Evolutionary conservation across 2,113 vertebrate genomes (phyloP), one percentile per base, ranked within the genome.

Genomic region (Podocnemis expansa): DNA sequence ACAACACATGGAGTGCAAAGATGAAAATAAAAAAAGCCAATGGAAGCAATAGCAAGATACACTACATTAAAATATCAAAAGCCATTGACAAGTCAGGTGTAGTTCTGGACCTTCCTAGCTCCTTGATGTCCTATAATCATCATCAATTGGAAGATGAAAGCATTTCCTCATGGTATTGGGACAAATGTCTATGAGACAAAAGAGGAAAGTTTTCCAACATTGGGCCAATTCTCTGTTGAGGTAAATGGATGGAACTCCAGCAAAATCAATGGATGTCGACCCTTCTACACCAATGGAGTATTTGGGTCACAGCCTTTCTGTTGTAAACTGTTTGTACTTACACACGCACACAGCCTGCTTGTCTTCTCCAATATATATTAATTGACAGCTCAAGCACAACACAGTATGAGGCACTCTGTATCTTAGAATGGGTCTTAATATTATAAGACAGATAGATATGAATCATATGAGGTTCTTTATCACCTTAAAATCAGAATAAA

Each of bases 41-140:
- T 34, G 1, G 54, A 89, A 87, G 41, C 21, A 83, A 56, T 52
- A 90, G 34, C 49, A 56, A 78, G 91, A 82, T 9, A n/a, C 1
- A 7, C 43, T 89, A 78, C 80, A 89, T 88, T 91, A 93, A 96
- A 98, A 95, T 97, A 96, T 91, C 93, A 97, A 97, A 95, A 78
- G 81, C 63, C 43, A 82, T 63, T 0, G 6, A 90, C 82, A 93
- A 94, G 82, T 91, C 89, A 94, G 94, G 84, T 97, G 75, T 81
- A 91, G 76, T 88, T 96, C 88, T 89, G 43, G 92, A 93, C 73
- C 87, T 93, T 88, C 75, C 83, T 89, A 93, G 88, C 78, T 82
- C 94, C 96, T 95, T 96, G 86, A 97, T 97, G 91, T 82, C 63
- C 75, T 91, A 80, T 85, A 94, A 93, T 97, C 94, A 93, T 96